A percentile compares a stretch with the other conserved stretches of the same genome.
These are phyloP conservation scores for Oegoconia quadripuncta DNA, from an alignment of 2,888 invertebrate species.

Conservation along the genomic window DNA sequence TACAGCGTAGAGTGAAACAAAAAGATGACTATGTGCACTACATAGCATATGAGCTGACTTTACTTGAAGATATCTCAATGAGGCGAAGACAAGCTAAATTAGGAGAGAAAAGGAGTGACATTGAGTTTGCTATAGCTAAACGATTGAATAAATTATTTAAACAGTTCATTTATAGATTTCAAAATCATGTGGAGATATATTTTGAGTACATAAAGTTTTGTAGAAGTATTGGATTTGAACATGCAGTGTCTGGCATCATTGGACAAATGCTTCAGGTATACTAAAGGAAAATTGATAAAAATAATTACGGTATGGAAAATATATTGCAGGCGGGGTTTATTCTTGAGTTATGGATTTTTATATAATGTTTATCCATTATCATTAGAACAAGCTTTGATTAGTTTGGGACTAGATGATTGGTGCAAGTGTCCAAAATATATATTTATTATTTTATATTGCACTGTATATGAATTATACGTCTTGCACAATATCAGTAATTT, in stretches of 20 bases:
- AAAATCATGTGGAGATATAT: conserved; percentile 86
- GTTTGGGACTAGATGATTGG: too few species aligned
- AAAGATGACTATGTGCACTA: conserved; percentile 85
- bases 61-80: conserved; percentile 82
- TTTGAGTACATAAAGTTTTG: conserved; percentile 89
- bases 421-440: too few species aligned
- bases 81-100: conserved; percentile 80
- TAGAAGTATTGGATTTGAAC: conserved; percentile 79
- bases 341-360: too few species aligned
- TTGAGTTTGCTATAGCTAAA: conserved; percentile 84
- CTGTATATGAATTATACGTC: too few species aligned
- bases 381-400: too few species aligned
- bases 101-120: conserved; percentile 80
- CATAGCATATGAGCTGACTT: conserved; percentile 84
- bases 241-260: conserved; percentile 77
- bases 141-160: conserved; percentile 87
- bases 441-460: not conserved
- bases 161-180: conserved; percentile 83
- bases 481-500: conserved; percentile 11
- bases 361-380: too few species aligned
- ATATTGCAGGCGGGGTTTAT: too few species aligned
- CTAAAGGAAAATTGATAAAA: conserved; percentile 23
- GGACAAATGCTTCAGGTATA: conserved; percentile 81
- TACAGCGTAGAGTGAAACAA: conserved; percentile 82
- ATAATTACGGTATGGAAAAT: too few species aligned